Evolutionary conservation across 2,888 invertebrate genomes (phyloP).

Genomic region (Biston stratarius): DNA sequence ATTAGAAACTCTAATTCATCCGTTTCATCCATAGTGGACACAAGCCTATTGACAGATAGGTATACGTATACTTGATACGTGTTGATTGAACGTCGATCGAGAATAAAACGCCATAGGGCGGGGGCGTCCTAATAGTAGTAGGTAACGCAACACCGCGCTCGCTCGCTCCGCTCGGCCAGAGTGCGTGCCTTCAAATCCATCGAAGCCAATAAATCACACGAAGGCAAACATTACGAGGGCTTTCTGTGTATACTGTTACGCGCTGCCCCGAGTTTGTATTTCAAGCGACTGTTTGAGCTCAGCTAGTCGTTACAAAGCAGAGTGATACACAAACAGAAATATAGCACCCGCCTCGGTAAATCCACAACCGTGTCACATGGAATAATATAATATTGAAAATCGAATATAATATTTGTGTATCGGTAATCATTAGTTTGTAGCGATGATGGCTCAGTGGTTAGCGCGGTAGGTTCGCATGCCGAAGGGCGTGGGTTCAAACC

Average conservation of each 20-base stretch:
- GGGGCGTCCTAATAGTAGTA: constrained; percentile 66
- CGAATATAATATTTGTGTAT: neutral
- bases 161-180: constrained; percentile 56
- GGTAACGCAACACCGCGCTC: constrained; percentile 75
- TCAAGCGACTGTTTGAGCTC: constrained; percentile 60
- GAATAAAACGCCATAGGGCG: constrained; percentile 43
- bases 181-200: constrained; percentile 83
- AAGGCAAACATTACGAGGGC: constrained; percentile 82
- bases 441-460: too few relatives aligned
- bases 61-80: constrained; percentile 12
- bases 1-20: too few relatives aligned
- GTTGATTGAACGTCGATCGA: constrained; percentile 37
- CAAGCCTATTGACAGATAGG: too few relatives aligned
- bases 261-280: constrained; percentile 64
- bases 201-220: constrained; percentile 87
- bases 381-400: too few relatives aligned
- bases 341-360: constrained; percentile 47
- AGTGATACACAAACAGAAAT: constrained; percentile 72
- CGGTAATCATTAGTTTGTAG: too few relatives aligned
- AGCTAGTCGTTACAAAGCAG: constrained; percentile 72
- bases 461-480: too few relatives aligned
- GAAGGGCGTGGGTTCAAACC: too few relatives aligned
- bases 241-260: constrained; percentile 79
- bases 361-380: constrained; percentile 46
- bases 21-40: too few relatives aligned